These are phyloP conservation scores for Andrena praecox DNA, from an alignment of 2,888 invertebrate genomes.

Conservation along the genomic window DNA sequence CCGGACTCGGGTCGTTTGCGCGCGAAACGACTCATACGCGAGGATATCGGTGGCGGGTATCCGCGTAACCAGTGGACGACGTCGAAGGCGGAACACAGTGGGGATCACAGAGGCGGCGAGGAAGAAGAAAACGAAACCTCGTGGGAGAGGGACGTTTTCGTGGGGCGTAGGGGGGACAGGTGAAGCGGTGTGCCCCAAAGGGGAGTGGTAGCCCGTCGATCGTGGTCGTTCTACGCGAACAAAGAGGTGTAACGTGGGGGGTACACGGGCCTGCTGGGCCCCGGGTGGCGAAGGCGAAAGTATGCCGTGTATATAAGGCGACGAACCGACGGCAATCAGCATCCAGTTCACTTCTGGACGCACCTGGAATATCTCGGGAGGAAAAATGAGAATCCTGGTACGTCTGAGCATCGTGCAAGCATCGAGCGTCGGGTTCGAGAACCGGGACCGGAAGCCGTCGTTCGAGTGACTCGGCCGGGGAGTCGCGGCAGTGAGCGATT, in stretches of 20 bases:
- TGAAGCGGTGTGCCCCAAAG: constrained; percentile 71
- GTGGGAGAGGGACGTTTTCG: constrained; percentile 62
- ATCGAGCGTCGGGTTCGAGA: background rate
- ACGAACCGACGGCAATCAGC: constrained; percentile 85
- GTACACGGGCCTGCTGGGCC: constrained; percentile 69
- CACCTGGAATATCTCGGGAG: constrained; percentile 84
- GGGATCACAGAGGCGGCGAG: constrained; percentile 35
- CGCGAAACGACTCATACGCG: constrained; percentile 12
- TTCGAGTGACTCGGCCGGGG: background rate
- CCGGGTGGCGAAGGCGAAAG: constrained; percentile 86
- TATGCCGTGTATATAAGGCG: constrained; percentile 87
- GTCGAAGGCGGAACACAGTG: constrained; percentile 10
- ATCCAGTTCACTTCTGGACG: constrained; percentile 88
- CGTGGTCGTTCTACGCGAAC: constrained; percentile 78
- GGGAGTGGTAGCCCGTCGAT: constrained; percentile 81
- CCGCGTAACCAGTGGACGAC: constrained; percentile 32
- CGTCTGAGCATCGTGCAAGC: constrained; percentile 65
- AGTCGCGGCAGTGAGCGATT: constrained; percentile 25
- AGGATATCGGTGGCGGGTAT: constrained; percentile 12
- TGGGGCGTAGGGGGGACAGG: constrained; percentile 54
- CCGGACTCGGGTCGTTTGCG: background rate
- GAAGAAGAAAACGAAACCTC: constrained; percentile 64
- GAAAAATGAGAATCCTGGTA: constrained; percentile 84
- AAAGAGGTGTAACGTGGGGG: constrained; percentile 84
- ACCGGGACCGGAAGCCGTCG: constrained; percentile 1